Evolutionary conservation across 2,113 vertebrate genomes (phyloP).

Genomic region (Crotalus helleri): DNA sequence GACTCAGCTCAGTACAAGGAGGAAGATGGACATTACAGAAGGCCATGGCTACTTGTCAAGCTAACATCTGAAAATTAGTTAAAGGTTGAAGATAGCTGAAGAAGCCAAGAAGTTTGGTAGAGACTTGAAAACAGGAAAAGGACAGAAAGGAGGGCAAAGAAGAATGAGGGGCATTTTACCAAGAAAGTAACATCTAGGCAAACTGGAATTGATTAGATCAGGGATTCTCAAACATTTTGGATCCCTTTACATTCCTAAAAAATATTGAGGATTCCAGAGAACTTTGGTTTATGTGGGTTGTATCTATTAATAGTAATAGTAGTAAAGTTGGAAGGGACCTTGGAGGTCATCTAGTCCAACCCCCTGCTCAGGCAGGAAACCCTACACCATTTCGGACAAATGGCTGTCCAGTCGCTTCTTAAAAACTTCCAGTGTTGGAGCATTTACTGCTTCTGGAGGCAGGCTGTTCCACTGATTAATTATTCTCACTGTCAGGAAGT

Average conservation of each 20-base stretch:
- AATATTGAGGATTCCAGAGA: neutral
- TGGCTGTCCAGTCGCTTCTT: too few relatives aligned
- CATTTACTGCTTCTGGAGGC: too few relatives aligned
- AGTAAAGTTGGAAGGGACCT: too few relatives aligned
- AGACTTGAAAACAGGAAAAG: neutral
- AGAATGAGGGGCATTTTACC: neutral
- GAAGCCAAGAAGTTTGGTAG: neutral
- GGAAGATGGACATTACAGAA: neutral
- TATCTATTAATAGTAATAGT: neutral
- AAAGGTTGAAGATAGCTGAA: neutral
- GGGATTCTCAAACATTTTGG: neutral
- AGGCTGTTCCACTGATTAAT: too few relatives aligned
- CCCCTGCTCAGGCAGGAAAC: too few relatives aligned
- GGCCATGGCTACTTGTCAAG: neutral
- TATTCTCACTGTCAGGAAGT: too few relatives aligned
- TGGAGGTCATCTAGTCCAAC: too few relatives aligned
- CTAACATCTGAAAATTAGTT: neutral
- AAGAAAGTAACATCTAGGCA: neutral
- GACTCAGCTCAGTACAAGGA: too few relatives aligned
- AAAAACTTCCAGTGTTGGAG: too few relatives aligned
- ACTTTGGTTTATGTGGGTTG: neutral
- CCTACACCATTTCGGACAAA: too few relatives aligned
- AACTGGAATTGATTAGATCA: neutral
- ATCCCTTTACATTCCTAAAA: neutral
- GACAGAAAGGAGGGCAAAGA: neutral